phyloP scores from a whole-genome alignment of 2,888 invertebrate species.

The Nomada flava region DNA sequence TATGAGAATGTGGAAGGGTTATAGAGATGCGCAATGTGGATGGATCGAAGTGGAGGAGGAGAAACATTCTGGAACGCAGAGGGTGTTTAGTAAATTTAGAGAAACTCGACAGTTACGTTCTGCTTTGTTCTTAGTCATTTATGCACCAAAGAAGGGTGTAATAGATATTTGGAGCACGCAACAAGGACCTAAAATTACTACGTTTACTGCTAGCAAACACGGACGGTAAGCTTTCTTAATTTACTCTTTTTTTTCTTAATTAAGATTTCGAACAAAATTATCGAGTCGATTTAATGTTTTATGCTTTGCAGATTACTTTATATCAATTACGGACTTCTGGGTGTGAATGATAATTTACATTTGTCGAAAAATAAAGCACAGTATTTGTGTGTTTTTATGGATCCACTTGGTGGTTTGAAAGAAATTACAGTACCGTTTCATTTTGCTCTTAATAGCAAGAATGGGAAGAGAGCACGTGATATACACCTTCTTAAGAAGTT shows the following conservation, averaged over 20 bases:
- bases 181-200: conserved; percentile 95
- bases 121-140: conserved; percentile 95
- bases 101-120: conserved; percentile 84
- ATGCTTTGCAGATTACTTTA: conserved; percentile 87
- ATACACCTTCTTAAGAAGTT: conserved; percentile 93
- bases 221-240: conserved; percentile 85
- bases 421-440: conserved; percentile 96
- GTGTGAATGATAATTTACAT: conserved; percentile 86
- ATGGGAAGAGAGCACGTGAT: conserved; percentile 94
- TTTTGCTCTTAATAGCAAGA: conserved; percentile 94
- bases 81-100: conserved; percentile 59
- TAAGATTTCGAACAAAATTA: not conserved
- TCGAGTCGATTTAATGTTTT: not conserved
- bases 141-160: conserved; percentile 95
- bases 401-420: conserved; percentile 93
- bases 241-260: not conserved
- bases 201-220: conserved; percentile 94
- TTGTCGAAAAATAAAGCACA: conserved; percentile 85
- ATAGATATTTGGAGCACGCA: conserved; percentile 97
- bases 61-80: conserved; percentile 73
- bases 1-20: conserved; percentile 97
- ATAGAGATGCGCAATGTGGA: conserved; percentile 97
- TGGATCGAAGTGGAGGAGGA: conserved; percentile 94
- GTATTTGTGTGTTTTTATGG: conserved; percentile 92
- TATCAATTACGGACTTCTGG: conserved; percentile 92